Base-by-base conservation (phyloP, 2,113 vertebrate genomes). In the Neogobius melanostomus region DNA sequence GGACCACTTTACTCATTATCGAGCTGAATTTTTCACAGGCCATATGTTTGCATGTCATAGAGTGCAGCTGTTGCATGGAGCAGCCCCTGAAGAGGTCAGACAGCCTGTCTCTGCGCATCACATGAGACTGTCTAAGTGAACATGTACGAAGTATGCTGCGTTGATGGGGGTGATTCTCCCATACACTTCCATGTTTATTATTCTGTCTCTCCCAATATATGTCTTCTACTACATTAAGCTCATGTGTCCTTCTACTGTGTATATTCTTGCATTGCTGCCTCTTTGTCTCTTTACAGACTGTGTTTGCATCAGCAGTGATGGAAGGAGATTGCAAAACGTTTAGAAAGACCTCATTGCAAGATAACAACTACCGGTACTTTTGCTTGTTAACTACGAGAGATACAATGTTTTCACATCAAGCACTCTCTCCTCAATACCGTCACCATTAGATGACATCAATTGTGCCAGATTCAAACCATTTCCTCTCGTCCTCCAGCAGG, bases 1-100 rank as follows among this genome's bases (percentile, higher is more conserved):
- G 17, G 68, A 42, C 81, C 74, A 81, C 69, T 64, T 86, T 81
- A 82, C 59, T 85, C 72, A 91, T 85, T 82, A 87, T 79, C 74
- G 75, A 52, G 73, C 85, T 85, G 70, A 82, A 85, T 82, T 71
- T 87, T 88, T 88, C 73, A 89, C 77, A 75, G 74, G 84, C 83
- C 86, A 88, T 88, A 88, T 86, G 85, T 84, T 84, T 69, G 9
- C 16, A 0, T 75, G 81, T 52, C 82, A 65, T 43, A 71, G 69
- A 81, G 69, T 75, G 67, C 74, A 79, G 69, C 44, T 74, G 76
- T 64, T 77, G 64, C 60, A 73, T 66, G 69, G 65, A 79, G 70
- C 73, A 51, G 60, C 71, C 74, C 79, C 81, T 86, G 82, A 85
- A 76, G 73, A 87, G 80, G 78, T 75, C 79, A 88, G 86, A 88